A percentile compares a stretch with the other conserved stretches of the same genome.
Conservation (phyloP, 35 echinoderm and acorn worm species). For the Apostichopus californicus region DNA sequence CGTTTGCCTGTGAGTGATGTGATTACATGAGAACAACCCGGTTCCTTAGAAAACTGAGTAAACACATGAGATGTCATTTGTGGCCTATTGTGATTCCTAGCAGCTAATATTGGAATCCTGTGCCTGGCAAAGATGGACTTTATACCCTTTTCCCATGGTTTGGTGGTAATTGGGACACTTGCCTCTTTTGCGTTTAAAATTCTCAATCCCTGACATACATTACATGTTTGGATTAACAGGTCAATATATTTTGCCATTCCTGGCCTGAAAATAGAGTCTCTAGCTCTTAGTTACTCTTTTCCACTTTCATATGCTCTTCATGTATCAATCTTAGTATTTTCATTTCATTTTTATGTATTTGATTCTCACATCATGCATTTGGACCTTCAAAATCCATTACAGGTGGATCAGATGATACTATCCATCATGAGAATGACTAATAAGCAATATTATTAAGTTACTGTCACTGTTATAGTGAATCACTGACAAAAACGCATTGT, state of each 20-base stretch:
- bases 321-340: conserved; percentile 57
- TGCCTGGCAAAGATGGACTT: conserved; percentile 60
- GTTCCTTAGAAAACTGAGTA: conserved; percentile 3
- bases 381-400: conserved; percentile 43
- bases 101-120: conserved; percentile 3
- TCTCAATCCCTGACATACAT: conserved; percentile 52
- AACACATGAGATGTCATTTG: conserved; percentile 28
- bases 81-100: conserved; percentile 44
- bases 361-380: neutral
- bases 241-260: conserved; percentile 66
- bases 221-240: conserved; percentile 39
- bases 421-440: too few relatives aligned
- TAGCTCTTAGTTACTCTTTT: conserved; percentile 52
- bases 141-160: conserved; percentile 30
- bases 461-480: too few relatives aligned
- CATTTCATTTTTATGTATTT: too few relatives aligned
- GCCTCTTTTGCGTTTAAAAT: conserved; percentile 20
- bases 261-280: conserved; percentile 28
- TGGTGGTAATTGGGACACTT: neutral
- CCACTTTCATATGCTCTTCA: conserved; percentile 51
- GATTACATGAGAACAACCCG: conserved; percentile 18
- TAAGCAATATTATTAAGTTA: too few relatives aligned
- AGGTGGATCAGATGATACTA: too few relatives aligned
- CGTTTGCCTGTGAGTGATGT: conserved; percentile 39
- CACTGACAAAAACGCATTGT: too few relatives aligned